A percentile compares a stretch with the other conserved stretches of the same genome.
Conservation (phyloP, 2,888 invertebrate genomes). For the Acanthococcus lagerstroemiae region DNA sequence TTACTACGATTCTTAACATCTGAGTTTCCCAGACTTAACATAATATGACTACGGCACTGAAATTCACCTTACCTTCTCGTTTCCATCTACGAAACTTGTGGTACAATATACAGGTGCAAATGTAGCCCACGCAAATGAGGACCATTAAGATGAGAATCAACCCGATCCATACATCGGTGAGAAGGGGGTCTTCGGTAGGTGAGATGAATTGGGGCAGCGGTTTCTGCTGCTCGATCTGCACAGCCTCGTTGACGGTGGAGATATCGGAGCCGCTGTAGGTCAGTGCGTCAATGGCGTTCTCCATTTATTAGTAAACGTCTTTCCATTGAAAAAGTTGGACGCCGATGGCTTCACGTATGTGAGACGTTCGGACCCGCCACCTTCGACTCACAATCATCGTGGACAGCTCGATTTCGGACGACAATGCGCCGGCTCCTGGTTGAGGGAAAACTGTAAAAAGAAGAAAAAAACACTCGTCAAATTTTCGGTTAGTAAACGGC, state of each 20-base stretch:
- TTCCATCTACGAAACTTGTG: slow-evolving; percentile 58
- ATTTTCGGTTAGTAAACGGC: too few relatives aligned
- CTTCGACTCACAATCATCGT: too few relatives aligned
- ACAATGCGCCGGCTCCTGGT: too few relatives aligned
- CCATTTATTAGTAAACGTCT: background rate
- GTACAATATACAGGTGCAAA: slow-evolving; percentile 53
- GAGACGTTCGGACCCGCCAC: too few relatives aligned
- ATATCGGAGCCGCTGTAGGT: background rate
- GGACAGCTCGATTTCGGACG: too few relatives aligned
- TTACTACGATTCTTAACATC: too few relatives aligned
- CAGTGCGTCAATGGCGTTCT: background rate
- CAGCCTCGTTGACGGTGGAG: too few relatives aligned
- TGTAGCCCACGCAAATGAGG: slow-evolving; percentile 52
- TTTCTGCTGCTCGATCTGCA: background rate
- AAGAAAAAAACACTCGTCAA: too few relatives aligned
- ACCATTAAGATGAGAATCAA: slow-evolving; percentile 52
- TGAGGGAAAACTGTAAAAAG: too few relatives aligned
- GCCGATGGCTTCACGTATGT: too few relatives aligned
- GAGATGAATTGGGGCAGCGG: background rate
- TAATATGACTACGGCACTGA: too few relatives aligned
- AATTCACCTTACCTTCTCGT: slow-evolving; percentile 47
- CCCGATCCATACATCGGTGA: slow-evolving; percentile 52
- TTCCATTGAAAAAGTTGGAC: background rate
- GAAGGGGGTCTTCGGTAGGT: slow-evolving; percentile 32
- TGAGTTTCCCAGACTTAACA: too few relatives aligned